Conservation (phyloP, 2,888 invertebrate genomes). For the Mythimna impura region DNA sequence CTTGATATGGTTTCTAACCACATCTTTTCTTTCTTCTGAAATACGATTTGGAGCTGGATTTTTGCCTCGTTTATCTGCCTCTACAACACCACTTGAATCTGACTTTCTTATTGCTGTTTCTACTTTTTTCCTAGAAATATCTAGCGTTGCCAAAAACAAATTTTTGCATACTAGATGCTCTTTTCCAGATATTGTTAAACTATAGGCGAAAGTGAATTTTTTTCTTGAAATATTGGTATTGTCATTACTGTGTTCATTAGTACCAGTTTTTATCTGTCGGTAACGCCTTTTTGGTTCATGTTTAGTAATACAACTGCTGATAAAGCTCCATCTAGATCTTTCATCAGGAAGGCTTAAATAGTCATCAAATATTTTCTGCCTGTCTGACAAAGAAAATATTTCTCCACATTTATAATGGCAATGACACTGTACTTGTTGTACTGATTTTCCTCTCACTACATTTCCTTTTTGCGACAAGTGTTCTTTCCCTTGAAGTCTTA, state of each 20-base stretch:
- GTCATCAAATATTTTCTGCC: slow-evolving; percentile 15
- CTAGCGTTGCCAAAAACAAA: not conserved
- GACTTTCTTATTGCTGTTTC: not conserved
- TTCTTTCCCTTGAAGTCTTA: slow-evolving; percentile 6
- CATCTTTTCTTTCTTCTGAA: not conserved
- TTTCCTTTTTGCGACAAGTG: not conserved
- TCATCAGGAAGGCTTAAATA: slow-evolving; percentile 1
- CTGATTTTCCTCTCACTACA: slow-evolving; percentile 8
- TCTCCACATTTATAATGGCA: slow-evolving; percentile 8
- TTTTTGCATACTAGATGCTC: not conserved
- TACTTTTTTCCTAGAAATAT: not conserved
- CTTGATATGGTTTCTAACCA: slow-evolving; percentile 1
- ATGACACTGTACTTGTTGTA: slow-evolving; percentile 7
- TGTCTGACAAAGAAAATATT: slow-evolving; percentile 11
- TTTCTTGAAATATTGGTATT: not conserved
- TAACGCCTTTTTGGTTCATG: slow-evolving; percentile 4
- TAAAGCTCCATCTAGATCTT: slow-evolving; percentile 7
- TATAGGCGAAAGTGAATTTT: not conserved
- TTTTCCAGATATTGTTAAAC: slow-evolving; percentile 4
- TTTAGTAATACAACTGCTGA: slow-evolving; percentile 4
- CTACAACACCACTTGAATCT: not conserved
- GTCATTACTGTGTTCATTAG: slow-evolving; percentile 12
- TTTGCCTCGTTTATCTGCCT: not conserved
- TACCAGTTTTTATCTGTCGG: not conserved
- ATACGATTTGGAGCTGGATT: not conserved